Evolutionary conservation across 2,888 invertebrate species (phyloP), one percentile per base, ranked within the genome.

Genomic region (Julus scanicus): DNA sequence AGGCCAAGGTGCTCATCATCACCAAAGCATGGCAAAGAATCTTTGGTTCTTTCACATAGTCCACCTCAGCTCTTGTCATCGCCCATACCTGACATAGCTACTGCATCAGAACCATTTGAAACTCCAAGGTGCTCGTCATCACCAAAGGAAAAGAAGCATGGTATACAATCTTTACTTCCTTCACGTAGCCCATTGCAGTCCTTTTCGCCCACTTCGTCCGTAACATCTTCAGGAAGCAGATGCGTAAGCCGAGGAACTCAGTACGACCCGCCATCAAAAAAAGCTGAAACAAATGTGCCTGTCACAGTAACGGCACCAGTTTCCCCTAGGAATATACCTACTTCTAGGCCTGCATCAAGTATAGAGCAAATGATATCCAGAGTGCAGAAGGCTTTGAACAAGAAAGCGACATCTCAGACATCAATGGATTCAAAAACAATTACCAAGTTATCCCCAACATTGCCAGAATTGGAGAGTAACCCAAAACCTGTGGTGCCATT

Each of bases 171-270:
- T 49, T 13, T 13, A 49, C 11, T 49, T 49, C 49, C 49, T 49
- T 49, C 49, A 49, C 9, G 49, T 49, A 49, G 49, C 49, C 49
- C 49, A 49, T 1, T 13, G 49, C 1, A 13, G 53, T 53, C 53
- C 4, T 2, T 80, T 13, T 80, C 80, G 13, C 15, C 80, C 0
- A 3, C 8, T 80, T 37, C 37, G 0, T 80, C 37, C 15, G 13
- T 15, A 39, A 11, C 37, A 15, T 80, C 37, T 37, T 80, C 80
- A 4, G 80, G 29, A 80, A 39, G 80, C 37, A 80, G 80, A 13
- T 39, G 80, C 15, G 37, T 80, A 9, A 80, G 80, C 80, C 80
- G 80, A 37, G 80, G 80, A 80, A 80, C 80, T 39, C 80, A 80
- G 37, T 80, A 80, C 15, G 80, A 80, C 13, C 37, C 80, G 5